phyloP scores from a whole-genome alignment of 2,888 invertebrate genomes.

The Xanthia togata region DNA sequence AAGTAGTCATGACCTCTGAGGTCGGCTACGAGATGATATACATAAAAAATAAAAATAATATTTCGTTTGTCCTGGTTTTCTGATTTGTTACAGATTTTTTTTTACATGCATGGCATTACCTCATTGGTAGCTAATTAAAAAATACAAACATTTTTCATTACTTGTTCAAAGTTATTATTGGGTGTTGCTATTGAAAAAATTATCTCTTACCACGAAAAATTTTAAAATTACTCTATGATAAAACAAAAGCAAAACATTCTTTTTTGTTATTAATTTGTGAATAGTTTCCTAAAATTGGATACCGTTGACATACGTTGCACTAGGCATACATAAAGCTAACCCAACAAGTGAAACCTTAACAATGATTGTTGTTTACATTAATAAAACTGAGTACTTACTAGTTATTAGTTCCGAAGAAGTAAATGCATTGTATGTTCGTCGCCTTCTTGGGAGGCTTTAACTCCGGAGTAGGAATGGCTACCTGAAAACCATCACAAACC shows the following conservation, averaged over 20 bases:
- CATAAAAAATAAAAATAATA: no score
- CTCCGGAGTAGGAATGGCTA: constrained; percentile 95
- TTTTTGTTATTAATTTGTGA: neutral
- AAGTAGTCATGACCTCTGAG: no score
- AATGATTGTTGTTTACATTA: constrained; percentile 36
- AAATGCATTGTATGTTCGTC: constrained; percentile 94
- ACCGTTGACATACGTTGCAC: no score
- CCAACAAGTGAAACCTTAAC: constrained; percentile 8
- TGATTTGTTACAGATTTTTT: neutral
- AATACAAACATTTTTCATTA: neutral
- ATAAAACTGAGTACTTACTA: constrained; percentile 93
- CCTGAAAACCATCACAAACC: constrained; percentile 90
- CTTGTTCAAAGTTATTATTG: neutral
- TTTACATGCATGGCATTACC: neutral
- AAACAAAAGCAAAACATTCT: constrained; percentile 4
- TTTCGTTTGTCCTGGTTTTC: neutral
- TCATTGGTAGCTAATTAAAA: no score
- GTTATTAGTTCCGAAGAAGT: constrained; percentile 98
- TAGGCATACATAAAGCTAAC: neutral
- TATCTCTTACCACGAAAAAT: no score
- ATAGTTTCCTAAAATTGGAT: neutral
- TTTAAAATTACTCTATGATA: neutral
- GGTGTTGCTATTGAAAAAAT: constrained; percentile 16
- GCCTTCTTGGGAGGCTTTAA: constrained; percentile 94
- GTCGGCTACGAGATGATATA: no score